Evolutionary conservation across 2,888 invertebrate genomes (phyloP), one percentile per base, ranked within the genome.

Genomic region (Phoronis australis): DNA sequence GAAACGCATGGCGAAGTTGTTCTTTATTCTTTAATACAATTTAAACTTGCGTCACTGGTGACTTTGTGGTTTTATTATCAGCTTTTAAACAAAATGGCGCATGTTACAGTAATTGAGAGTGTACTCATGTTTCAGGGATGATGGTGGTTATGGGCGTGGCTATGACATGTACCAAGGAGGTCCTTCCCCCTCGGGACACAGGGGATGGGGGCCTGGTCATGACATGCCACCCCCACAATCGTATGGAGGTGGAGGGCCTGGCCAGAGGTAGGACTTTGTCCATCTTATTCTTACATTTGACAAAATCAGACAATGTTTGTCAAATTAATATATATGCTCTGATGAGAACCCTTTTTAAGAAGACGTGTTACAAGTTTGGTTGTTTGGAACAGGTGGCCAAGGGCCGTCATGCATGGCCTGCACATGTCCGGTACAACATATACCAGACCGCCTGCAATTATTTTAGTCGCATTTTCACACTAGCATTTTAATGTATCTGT

Each of bases 121-220:
- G n/a, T n/a, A n/a, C n/a, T n/a, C n/a, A n/a, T n/a, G n/a, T 41
- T 31, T 21, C 46, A 50, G 50, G 41, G 51, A 49, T 18, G 51
- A 48, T 22, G 43, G 40, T 9, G 48, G 49, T 23, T 56, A 51
- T 4, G n/a, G n/a, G n/a, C n/a, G n/a, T n/a, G 62, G 65, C 48
- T 56, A 59, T 47, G 69, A 65, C 38, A 57, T 60, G 59, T 64
- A 63, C 9, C 63, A 63, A 48, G 59, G 61, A 24, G 61, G 60
- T 23, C 53, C 54, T 9, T 51, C 54, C 22, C 54, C 51, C 9
- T 42, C 48, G 38, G 59, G 51, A 4, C 49, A 43, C 21, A 23
- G 49, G 40, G 50, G 44, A 22, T 25, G 20, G 40, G 46, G 48
- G 18, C 35, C 1, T 20, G 56, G 54, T n/a, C 9, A 15, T 31